Conservation (phyloP, 1,140 invertebrate genomes). For the Medauroidea extradentata region DNA sequence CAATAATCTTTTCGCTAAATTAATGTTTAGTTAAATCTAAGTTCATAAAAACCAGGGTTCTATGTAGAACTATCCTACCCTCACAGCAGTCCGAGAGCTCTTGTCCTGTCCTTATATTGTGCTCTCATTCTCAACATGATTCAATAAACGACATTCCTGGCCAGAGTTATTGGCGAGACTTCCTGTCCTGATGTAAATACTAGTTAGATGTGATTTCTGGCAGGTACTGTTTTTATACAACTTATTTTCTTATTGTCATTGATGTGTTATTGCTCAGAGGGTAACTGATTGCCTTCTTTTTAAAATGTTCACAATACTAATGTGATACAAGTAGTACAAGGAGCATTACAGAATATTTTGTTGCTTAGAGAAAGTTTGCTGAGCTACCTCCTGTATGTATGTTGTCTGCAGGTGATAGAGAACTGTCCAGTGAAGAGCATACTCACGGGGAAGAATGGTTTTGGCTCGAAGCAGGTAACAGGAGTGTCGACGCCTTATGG, state of each 20-base stretch:
- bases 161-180: too few relatives aligned
- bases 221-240: too few relatives aligned
- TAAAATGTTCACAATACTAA: background rate
- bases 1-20: too few relatives aligned
- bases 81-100: too few relatives aligned
- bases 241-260: background rate
- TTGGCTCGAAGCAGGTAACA: conserved; percentile 61
- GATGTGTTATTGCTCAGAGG: background rate
- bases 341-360: background rate
- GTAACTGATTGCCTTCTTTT: background rate
- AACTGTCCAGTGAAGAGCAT: conserved; percentile 67
- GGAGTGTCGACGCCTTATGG: conserved; percentile 71
- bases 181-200: too few relatives aligned
- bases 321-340: background rate
- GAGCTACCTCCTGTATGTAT: conserved; percentile 1
- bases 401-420: conserved; percentile 61
- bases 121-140: too few relatives aligned
- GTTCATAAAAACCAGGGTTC: too few relatives aligned
- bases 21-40: too few relatives aligned
- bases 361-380: background rate
- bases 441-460: conserved; percentile 54
- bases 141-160: too few relatives aligned
- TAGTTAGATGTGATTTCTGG: too few relatives aligned
- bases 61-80: too few relatives aligned
- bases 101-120: too few relatives aligned